A percentile compares a stretch with the other conserved stretches of the same genome.
Conservation (phyloP, 64 coral and sea anemone genomes). For the Dendronephthya gigantea region DNA sequence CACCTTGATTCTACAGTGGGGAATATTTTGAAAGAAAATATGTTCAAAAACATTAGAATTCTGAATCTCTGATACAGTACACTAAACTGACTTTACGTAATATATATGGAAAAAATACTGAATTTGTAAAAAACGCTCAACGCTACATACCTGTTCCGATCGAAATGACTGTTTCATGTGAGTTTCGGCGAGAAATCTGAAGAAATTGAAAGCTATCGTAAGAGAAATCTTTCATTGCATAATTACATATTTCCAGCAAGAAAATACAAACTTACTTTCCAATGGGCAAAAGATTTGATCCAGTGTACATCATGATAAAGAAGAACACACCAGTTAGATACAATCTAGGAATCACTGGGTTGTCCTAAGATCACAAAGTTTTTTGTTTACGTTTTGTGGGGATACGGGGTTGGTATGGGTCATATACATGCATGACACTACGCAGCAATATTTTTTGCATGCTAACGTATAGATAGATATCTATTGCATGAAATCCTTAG, state of each 20-base stretch:
- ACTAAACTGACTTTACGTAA: background rate
- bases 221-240: too few relatives aligned
- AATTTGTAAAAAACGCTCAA: background rate
- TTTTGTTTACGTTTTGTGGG: background rate
- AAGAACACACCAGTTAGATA: constrained; percentile 94
- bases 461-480: too few relatives aligned
- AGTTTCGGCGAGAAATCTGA: constrained; percentile 70
- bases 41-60: background rate
- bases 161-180: constrained; percentile 94
- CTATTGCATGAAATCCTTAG: too few relatives aligned
- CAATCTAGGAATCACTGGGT: constrained; percentile 71
- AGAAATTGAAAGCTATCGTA: background rate
- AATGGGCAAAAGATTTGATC: constrained; percentile 88
- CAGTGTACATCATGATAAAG: constrained; percentile 99
- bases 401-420: too few relatives aligned
- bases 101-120: background rate
- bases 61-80: too few relatives aligned
- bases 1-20: background rate
- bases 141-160: constrained; percentile 59
- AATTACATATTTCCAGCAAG: background rate
- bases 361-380: constrained; percentile 44
- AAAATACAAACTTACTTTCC: constrained; percentile 45
- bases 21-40: background rate
- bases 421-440: too few relatives aligned
- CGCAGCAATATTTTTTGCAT: too few relatives aligned